Base-by-base conservation (phyloP, 2,888 invertebrate species). In the Petrophora chlorosata region DNA sequence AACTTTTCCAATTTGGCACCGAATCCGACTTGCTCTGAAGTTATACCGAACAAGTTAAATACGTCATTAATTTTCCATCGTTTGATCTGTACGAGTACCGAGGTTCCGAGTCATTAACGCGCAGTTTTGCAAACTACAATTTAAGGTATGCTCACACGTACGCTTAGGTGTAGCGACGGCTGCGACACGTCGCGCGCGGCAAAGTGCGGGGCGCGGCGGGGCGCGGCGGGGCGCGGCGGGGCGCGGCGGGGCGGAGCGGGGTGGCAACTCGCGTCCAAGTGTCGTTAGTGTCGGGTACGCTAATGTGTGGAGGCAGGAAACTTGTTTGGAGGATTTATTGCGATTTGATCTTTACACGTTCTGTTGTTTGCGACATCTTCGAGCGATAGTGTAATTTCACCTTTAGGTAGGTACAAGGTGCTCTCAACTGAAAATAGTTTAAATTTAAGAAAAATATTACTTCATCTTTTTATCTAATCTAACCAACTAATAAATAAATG, bases 41-140 rank as follows among this genome's bases (percentile, higher is more conserved):
- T 26, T 46, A 33, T 39, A 19, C 5, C 33, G 28, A 19, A 22
- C n/a, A 39, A 34, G 22, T 47, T 40, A 40, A 47, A 47, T 40
- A 47, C 39, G 40, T 47, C 46, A 34, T 47, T 47, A 47, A 47
- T 47, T 47, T 40, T 29, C 46, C 40, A 29, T 40, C 46, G 46
- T 29, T 39, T 29, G 29, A 19, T 39, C 19, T 26, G 5, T 23
- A 22, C 22, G 15, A 36, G n/a, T n/a, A n/a, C n/a, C n/a, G n/a
- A 10, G 10, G 34, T 35, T 40, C 10, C 10, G 23, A 3, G 40
- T 47, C 34, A 47, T 47, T 47, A 46, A 16, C 32, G 45, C n/a
- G 13, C 23, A 35, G 23, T 28, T 40, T n/a, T n/a, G 15, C 15
- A 22, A 44, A 45, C 45, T 45, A 26, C 30, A 10, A 26, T 17